Base-by-base conservation (phyloP, 37 sponge, comb jelly and placozoan genomes). In the Spongilla lacustris region DNA sequence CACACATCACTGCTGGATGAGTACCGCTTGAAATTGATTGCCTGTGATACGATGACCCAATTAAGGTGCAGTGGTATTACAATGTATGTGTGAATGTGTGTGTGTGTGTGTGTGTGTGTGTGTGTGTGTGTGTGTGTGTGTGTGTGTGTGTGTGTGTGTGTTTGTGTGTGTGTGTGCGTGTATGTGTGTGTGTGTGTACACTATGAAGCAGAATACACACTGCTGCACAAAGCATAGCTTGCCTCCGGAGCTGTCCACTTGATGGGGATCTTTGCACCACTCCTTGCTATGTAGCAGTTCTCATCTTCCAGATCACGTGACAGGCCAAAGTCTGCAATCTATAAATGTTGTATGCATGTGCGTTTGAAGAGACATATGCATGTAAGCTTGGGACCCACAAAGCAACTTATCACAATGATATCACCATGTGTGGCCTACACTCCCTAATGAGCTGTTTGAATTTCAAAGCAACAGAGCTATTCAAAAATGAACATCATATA, bases 311-410 rank as follows among this genome's bases (percentile, higher is more conserved):
- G 6, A 35, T 80, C 80, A 48, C 80, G 80, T 67, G 80, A 80
- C 80, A 80, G 50, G 66, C 80, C 80, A 80, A 80, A 80, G 67
- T 80, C 80, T 58, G 80, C 80, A 48, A 80, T 80, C 80, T 80
- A 31, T 27, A 79, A 50, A 19, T 46, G 46, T 10, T 46, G 4
- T 10, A 46, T 46, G 46, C 46, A 46, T 8, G 8, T 46, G 46
- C 8, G 46, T 8, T 46, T 46, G 46, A 8, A 46, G 46, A 10
- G 46, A 46, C 46, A n/a, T n/a, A n/a, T n/a, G n/a, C n/a, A n/a
- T n/a, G n/a, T n/a, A n/a, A n/a, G n/a, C n/a, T n/a, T n/a, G n/a
- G n/a, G n/a, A n/a, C n/a, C n/a, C n/a, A n/a, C n/a, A n/a, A n/a
- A n/a, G n/a, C n/a, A n/a, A n/a, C n/a, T n/a, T n/a, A n/a, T n/a